Base-by-base conservation (phyloP, 2,888 invertebrate species). In the Melitaea athalia region DNA sequence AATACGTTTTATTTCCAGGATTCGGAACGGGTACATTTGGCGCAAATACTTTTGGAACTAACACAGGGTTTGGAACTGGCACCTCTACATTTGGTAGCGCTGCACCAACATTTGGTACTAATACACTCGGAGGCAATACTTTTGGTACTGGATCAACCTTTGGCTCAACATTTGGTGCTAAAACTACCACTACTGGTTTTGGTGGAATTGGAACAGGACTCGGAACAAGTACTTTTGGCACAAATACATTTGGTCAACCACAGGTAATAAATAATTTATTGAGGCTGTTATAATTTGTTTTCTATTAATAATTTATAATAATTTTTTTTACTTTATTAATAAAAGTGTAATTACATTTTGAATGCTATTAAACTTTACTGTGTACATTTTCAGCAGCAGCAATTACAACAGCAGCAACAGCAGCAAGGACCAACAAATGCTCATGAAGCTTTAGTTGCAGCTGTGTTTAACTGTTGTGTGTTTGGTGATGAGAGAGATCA, bases 401-500 rank as follows among this genome's bases (percentile, higher is more conserved):
- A 93, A 61, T 84, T 82, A 72, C 93, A 91, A 53, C 92, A 87
- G 52, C 85, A 82, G 71, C 93, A 91, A 53, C 92, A 87, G n/a
- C 93, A 94, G 65, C 93, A 92, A 69, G 94, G 93, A 45, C 89
- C 93, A 0, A 83, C 93, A 1, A 94, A 94, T 69, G 94, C 95
- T 0, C 94, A 95, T 49, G 96, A 96, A 79, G 95, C 95, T 0
- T 92, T 97, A 55, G 94, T 95, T 10, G 95, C 95, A 70, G 95
- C 96, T 0, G 95, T 97, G 1, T 95, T 96, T 76, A 96, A 96
- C 80, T 96, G 96, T 72, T 95, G 95, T 63, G 94, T 99, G 61
- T 99, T 97, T 84, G 98, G 98, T 15, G 99, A 99, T 85, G 99
- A 99, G 83, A 93, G 99, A 47, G 99, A 99, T 84, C 96, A 96